A percentile compares a stretch with the other conserved stretches of the same genome.
Conservation (phyloP, 2,888 invertebrate species). For the Agrilus biguttatus region DNA sequence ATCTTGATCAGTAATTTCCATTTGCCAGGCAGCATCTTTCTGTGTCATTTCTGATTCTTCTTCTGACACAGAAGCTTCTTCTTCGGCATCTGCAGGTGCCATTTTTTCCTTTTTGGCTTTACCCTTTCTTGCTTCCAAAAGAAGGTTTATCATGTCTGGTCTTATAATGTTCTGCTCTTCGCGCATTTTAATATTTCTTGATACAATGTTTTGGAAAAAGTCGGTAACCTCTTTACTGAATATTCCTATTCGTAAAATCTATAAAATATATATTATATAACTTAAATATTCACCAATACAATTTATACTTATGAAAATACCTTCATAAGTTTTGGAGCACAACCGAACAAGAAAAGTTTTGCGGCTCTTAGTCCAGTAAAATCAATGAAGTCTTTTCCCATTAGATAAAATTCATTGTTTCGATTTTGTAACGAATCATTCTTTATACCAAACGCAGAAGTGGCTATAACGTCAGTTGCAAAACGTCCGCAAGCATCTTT, state of each 20-base stretch:
- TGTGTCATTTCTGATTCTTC: neutral
- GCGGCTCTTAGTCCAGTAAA: slow-evolving; percentile 16
- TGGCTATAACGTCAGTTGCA: slow-evolving; percentile 39
- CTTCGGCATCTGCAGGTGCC: neutral
- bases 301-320: neutral
- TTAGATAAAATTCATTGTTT: slow-evolving; percentile 36
- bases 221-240: slow-evolving; percentile 4
- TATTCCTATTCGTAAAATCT: slow-evolving; percentile 7
- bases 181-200: slow-evolving; percentile 11
- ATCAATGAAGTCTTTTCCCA: slow-evolving; percentile 30
- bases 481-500: slow-evolving; percentile 33
- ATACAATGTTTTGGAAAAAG: slow-evolving; percentile 13
- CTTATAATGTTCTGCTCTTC: slow-evolving; percentile 13
- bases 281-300: no score
- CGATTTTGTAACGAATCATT: slow-evolving; percentile 35
- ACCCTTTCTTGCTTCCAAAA: slow-evolving; percentile 37
- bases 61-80: neutral
- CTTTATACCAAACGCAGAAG: slow-evolving; percentile 36
- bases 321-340: neutral
- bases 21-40: slow-evolving; percentile 1
- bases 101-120: slow-evolving; percentile 1
- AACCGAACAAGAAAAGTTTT: neutral
- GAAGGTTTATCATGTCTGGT: slow-evolving; percentile 35
- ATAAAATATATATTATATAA: slow-evolving; percentile 2
- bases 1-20: slow-evolving; percentile 29